Evolutionary conservation across 2,797 vertebrate genomes (phyloP).

Genomic region (Mormyrops attenuatus): DNA sequence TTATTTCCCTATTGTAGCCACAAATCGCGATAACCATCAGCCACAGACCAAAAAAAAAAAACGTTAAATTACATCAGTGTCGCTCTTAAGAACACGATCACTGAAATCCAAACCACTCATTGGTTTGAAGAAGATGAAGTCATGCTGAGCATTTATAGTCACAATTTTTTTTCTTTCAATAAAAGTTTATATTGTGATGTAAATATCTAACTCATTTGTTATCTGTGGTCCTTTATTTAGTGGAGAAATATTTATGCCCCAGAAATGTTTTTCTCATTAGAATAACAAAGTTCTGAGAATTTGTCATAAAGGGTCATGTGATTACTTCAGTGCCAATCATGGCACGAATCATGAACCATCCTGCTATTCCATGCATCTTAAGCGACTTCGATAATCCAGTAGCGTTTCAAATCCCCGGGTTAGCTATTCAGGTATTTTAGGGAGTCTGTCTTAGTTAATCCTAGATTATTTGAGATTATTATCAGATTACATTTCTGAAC

Average conservation of each 20-base stretch:
- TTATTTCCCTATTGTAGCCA: conserved; percentile 16
- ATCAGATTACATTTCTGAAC: neutral
- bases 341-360: neutral
- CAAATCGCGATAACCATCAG: neutral
- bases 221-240: neutral
- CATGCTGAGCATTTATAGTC: neutral
- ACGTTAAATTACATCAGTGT: neutral
- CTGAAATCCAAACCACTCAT: neutral
- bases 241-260: neutral
- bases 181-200: neutral
- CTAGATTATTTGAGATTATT: neutral
- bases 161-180: neutral
- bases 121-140: neutral
- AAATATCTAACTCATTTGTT: conserved; percentile 5
- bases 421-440: neutral
- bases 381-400: neutral
- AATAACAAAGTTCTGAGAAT: neutral
- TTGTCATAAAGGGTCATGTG: neutral
- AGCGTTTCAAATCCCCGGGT: neutral
- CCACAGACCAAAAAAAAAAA: neutral
- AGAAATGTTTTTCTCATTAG: neutral
- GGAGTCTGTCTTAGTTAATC: neutral
- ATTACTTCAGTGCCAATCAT: neutral
- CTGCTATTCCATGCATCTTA: neutral
- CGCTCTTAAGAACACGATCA: neutral